Base-by-base conservation (phyloP, 2,797 vertebrate species). In the Danio kyathit region DNA sequence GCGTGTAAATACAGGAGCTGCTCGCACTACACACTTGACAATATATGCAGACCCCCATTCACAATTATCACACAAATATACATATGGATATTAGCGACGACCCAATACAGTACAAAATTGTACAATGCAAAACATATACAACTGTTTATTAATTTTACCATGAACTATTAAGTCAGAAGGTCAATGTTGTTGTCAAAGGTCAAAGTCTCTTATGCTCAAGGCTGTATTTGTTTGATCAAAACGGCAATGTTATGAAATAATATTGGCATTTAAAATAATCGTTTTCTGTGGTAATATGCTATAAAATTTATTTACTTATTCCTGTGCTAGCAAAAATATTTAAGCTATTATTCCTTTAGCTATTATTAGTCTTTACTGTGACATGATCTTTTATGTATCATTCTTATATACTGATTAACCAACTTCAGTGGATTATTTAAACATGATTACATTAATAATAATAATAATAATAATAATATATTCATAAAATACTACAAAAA, bases 1-100 rank as follows among this genome's bases (percentile, higher is more conserved):
- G 61, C 76, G 81, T 84, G 91, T 86, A 91, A 90, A 91, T 88
- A 90, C 88, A 91, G 84, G 19, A 17, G 76, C 17, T 17, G 16
- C 13, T 56, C 38, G 49, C 11, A 43, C 19, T 56, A 21, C 46
- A 83, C 16, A 83, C 6, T 65, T 70, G 59, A 11, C 16, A 41
- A 51, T 56, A 57, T 5, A 65, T 72, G 48, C 69, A 29, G 4
- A 80, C 76, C 85, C 43, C 9, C 72, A 46, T n/a, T 74, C 19
- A 69, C 66, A 48, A 5, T 7, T 16, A 16, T 49, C 12, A 46
- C 63, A 56, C 41, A 57, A 46, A 57, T 17, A 57, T 7, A 13
- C 19, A 29, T 10, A 16, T 59, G 1, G 40, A 43, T 14, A 13
- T 59, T 6, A 49, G 13, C 49, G 44, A 17, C 2, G 11, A 41